Evolutionary conservation across 2,113 vertebrate genomes (phyloP).

Genomic region (Sphyrna mokarran): DNA sequence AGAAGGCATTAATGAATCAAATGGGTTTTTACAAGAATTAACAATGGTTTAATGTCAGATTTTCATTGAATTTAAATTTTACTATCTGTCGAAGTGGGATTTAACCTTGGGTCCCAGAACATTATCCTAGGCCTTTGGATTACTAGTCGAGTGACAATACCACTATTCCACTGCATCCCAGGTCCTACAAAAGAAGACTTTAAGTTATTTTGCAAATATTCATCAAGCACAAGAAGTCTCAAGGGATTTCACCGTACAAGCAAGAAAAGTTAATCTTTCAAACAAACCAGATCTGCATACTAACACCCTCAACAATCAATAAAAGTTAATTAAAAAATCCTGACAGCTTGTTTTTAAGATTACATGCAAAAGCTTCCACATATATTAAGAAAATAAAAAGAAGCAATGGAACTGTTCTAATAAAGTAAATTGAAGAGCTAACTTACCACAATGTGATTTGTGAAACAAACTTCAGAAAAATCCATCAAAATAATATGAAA

Average conservation of each 20-base stretch:
- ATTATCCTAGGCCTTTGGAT: too few relatives aligned
- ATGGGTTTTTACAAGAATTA: too few relatives aligned
- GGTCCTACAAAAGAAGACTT: background rate
- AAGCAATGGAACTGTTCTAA: background rate
- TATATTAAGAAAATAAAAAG: background rate
- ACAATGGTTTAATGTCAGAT: too few relatives aligned
- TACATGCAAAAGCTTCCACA: background rate
- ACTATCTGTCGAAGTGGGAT: too few relatives aligned
- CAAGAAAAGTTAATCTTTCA: background rate
- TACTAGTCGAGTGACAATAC: too few relatives aligned
- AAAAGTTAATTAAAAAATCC: conserved; percentile 9
- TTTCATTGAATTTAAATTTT: too few relatives aligned
- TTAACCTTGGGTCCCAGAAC: too few relatives aligned
- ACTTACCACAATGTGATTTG: background rate
- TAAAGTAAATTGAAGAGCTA: background rate
- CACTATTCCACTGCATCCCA: too few relatives aligned
- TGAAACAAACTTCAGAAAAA: background rate
- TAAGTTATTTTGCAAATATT: background rate
- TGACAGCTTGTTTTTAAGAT: background rate
- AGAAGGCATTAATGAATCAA: too few relatives aligned
- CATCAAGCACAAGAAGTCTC: background rate
- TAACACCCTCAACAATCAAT: background rate
- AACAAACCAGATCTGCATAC: background rate
- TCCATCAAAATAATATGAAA: background rate
- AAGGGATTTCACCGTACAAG: background rate